Percentiles rank a stretch among this genome's conserved stretches.
These are phyloP conservation scores for Cisticola juncidis DNA, from an alignment of 2,113 vertebrate species.

Conservation along the genomic window DNA sequence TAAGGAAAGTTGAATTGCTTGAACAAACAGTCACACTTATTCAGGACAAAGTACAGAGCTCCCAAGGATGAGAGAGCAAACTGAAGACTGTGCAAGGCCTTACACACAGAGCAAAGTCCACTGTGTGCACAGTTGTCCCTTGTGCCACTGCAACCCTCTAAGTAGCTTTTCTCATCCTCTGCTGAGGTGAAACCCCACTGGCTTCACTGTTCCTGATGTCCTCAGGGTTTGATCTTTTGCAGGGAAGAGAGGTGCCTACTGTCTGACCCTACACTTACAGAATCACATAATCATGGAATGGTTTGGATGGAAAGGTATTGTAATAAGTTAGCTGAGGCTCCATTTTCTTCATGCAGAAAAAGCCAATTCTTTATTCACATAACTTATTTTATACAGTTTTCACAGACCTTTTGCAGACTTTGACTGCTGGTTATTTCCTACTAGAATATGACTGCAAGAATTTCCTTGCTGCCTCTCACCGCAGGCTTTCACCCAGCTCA, in stretches of 20 bases:
- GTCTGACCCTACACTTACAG: background rate
- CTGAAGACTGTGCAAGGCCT: background rate
- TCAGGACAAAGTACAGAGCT: background rate
- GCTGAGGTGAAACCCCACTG: background rate
- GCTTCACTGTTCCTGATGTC: background rate
- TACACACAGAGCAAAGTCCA: background rate
- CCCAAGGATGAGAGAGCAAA: background rate
- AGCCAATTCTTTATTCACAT: too few relatives aligned
- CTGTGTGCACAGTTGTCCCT: rapidly evolving
- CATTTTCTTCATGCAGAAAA: too few relatives aligned
- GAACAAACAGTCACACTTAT: background rate
- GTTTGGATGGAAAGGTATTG: background rate
- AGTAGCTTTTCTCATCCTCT: background rate
- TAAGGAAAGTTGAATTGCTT: background rate
- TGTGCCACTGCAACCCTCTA: background rate
- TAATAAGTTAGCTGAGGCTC: too few relatives aligned
- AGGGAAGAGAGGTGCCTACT: background rate
- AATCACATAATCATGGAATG: background rate
- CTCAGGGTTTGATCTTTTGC: background rate
- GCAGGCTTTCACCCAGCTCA: too few relatives aligned
- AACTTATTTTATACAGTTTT: too few relatives aligned
- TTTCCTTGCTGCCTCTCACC: too few relatives aligned
- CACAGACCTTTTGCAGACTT: too few relatives aligned
- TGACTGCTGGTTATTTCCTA: too few relatives aligned
- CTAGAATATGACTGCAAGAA: too few relatives aligned